Base-by-base conservation (phyloP, 2,888 invertebrate genomes). In the Pegoplata infirma region DNA sequence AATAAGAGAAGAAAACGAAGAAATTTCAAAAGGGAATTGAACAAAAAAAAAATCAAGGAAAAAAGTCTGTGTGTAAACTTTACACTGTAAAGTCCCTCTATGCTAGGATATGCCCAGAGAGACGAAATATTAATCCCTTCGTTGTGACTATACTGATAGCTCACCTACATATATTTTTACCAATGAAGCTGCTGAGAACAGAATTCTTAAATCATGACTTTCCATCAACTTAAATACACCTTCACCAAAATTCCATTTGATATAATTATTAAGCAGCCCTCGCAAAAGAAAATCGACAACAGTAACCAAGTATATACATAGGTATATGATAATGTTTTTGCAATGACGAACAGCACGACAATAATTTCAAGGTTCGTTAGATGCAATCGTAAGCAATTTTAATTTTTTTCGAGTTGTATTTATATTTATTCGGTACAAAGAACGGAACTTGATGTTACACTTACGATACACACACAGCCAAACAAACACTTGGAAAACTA, bases 281-380 rank as follows among this genome's bases (percentile, higher is more conserved):
- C 67, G 5, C n/a, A 7, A 46, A 47, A 55, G 53, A 61, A 55
- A 69, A 51, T 40, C 46, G 25, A 19, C 55, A 16, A 59, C 10
- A 46, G 23, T 10, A 59, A 21, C 58, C n/a, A n/a, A n/a, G n/a
- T n/a, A n/a, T n/a, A n/a, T 44, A 58, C 36, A 17, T 19, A 51
- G n/a, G n/a, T 16, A 47, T 47, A 58, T n/a, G 56, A 47, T 40
- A 28, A 44, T 40, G 16, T 44, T 67, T 8, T 25, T 53, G 47
- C 44, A 64, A 58, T 58, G 61, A 56, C 59, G 55, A 71, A 72
- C 59, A 74, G 16, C 61, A 87, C 85, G 88, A 87, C 88, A 88
- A 85, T 87, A 82, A 86, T 87, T 87, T 87, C 87, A 87, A 87
- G 87, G 87, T 87, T 87, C 87, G 87, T 88, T 88, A 85, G 83